phyloP scores from a whole-genome alignment of 2,888 invertebrate genomes.

The Melieria picta region DNA sequence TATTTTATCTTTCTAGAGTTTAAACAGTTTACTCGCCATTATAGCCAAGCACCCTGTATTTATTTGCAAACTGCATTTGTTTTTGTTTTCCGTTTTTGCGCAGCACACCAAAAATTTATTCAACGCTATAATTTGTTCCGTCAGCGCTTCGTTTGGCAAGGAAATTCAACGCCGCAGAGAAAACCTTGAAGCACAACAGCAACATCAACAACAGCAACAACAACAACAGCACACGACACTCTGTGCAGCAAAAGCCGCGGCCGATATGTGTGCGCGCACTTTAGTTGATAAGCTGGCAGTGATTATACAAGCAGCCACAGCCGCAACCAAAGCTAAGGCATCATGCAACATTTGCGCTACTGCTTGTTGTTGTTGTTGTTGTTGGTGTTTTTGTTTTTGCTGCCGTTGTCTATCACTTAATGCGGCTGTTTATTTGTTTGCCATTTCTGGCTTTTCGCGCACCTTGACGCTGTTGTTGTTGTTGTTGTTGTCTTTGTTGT shows the following conservation, averaged over 20 bases:
- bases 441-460: not conserved
- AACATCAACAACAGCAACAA: not conserved
- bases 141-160: conserved; percentile 3
- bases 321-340: not conserved
- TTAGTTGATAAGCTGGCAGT: too few species aligned
- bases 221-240: not conserved
- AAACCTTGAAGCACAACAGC: conserved; percentile 18
- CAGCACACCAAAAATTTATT: not conserved
- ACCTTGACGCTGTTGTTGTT: not conserved
- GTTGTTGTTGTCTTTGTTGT: not conserved
- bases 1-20: too few species aligned
- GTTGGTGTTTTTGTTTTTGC: too few species aligned
- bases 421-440: not conserved
- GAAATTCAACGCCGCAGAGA: conserved; percentile 3
- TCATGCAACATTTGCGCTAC: conserved; percentile 13
- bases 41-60: too few species aligned
- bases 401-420: too few species aligned
- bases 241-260: too few species aligned
- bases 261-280: too few species aligned
- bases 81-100: not conserved
- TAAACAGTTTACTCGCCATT: too few species aligned
- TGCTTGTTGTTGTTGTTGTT: too few species aligned
- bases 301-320: not conserved
- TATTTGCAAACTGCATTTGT: not conserved
- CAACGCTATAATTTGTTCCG: not conserved